These are phyloP conservation scores for Lepidocolaptes lacrymiger DNA, from an alignment of 2,797 vertebrate species.

Conservation along the genomic window DNA sequence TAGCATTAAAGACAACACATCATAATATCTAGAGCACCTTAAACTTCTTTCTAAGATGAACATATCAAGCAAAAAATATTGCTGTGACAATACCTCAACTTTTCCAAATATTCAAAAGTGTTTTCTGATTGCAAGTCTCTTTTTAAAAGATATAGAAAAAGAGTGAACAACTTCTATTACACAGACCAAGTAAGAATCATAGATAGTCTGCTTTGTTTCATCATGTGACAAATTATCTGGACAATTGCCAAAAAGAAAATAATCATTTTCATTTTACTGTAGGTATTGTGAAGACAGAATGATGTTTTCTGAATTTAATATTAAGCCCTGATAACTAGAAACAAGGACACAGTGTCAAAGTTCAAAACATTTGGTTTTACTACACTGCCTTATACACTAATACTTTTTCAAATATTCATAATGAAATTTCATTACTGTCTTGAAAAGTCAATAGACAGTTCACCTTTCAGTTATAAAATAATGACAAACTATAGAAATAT, in stretches of 20 bases:
- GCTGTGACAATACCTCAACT: neutral
- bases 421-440: neutral
- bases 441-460: neutral
- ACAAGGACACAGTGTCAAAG: neutral
- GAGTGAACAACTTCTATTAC: neutral
- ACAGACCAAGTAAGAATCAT: neutral
- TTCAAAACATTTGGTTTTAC: neutral
- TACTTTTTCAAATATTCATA: neutral
- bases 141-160: neutral
- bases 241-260: neutral
- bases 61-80: neutral
- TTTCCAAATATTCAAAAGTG: neutral
- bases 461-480: neutral
- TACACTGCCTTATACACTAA: neutral
- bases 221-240: neutral
- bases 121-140: neutral
- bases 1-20: neutral
- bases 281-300: neutral
- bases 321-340: neutral
- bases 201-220: neutral
- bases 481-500: neutral
- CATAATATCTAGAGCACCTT: neutral
- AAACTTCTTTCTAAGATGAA: neutral
- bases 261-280: neutral
- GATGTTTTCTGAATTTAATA: neutral